Percentiles rank a stretch among this genome's conserved stretches.
Conservation (phyloP, 2,113 vertebrate species). For the Anthoscopus minutus region DNA sequence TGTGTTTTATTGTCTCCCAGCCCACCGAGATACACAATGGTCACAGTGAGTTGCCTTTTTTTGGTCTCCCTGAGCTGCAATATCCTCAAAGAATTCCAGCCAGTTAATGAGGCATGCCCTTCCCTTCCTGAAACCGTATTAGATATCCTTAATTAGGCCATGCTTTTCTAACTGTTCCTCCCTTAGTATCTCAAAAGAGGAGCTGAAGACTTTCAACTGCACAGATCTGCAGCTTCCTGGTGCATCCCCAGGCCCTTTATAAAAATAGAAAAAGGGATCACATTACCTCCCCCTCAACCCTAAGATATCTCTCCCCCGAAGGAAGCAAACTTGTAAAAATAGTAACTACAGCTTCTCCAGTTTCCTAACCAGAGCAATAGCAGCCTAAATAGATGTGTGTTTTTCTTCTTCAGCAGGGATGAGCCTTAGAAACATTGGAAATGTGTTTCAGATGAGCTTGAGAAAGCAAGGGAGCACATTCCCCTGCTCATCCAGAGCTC, state of each 20-base stretch:
- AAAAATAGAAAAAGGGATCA: conserved; percentile 64
- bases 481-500: not conserved
- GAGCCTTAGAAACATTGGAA: not conserved
- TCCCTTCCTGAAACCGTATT: conserved; percentile 67
- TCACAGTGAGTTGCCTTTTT: conserved; percentile 24
- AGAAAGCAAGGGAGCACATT: not conserved
- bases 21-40: not conserved
- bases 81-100: conserved; percentile 67
- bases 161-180: conserved; percentile 62
- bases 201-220: conserved; percentile 55
- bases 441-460: conserved; percentile 2
- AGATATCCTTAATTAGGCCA: conserved; percentile 70
- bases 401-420: conserved; percentile 17
- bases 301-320: conserved; percentile 46
- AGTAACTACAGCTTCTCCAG: conserved; percentile 29
- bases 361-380: conserved; percentile 31
- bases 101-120: conserved; percentile 66
- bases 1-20: not conserved
- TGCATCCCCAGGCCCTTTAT: conserved; percentile 60
- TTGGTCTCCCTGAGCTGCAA: conserved; percentile 38
- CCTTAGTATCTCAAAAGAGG: conserved; percentile 50
- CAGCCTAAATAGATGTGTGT: conserved; percentile 10
- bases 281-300: conserved; percentile 40
- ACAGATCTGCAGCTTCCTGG: conserved; percentile 40
- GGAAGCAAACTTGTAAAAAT: conserved; percentile 61